phyloP scores from a whole-genome alignment of 2,888 invertebrate genomes.

The Spilosoma lubricipeda region DNA sequence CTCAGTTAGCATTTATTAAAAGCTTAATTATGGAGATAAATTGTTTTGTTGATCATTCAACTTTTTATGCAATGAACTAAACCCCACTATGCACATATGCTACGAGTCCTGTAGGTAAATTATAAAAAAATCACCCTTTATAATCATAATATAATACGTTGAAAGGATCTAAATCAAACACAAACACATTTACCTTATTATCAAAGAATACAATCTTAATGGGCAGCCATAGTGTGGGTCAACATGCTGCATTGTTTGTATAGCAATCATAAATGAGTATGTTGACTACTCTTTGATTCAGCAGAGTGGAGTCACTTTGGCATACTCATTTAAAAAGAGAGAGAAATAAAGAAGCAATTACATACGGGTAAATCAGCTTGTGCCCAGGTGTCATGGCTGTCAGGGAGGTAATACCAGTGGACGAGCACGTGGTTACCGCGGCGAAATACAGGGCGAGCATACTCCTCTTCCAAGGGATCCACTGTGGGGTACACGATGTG shows the following conservation, averaged over 20 bases:
- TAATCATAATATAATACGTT: neutral
- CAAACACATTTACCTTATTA: neutral
- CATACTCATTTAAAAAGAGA: too few species aligned
- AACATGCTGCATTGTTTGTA: too few species aligned
- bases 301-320: too few species aligned
- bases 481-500: constrained; percentile 95
- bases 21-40: neutral
- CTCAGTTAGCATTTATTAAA: neutral
- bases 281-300: too few species aligned
- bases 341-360: neutral
- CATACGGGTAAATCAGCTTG: constrained; percentile 82
- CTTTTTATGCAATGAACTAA: neutral
- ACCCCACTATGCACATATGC: too few species aligned
- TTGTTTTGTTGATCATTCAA: neutral
- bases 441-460: constrained; percentile 94
- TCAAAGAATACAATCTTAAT: neutral
- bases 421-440: constrained; percentile 93
- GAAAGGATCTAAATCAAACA: neutral
- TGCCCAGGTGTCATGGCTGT: constrained; percentile 96
- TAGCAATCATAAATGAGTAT: too few species aligned
- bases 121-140: neutral
- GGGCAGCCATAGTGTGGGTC: too few species aligned
- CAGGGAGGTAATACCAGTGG: constrained; percentile 99
- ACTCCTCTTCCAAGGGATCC: constrained; percentile 95
- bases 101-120: neutral